A percentile compares a stretch with the other conserved stretches of the same genome.
Conservation (phyloP, 2,888 invertebrate species). For the Perizoma flavofasciatum region DNA sequence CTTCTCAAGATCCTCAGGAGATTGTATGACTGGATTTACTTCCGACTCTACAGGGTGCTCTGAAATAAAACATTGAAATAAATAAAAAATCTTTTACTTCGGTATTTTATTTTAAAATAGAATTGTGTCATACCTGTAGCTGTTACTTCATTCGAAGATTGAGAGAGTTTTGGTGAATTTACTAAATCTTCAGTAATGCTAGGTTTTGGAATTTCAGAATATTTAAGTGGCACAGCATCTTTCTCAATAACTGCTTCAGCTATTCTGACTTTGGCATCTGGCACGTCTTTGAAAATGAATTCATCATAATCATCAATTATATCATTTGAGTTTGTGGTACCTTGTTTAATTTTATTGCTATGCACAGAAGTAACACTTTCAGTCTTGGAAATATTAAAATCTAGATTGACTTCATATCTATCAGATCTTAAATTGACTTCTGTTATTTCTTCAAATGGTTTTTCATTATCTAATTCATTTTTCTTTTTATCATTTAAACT, state of each 20-base stretch:
- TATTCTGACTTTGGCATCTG: conserved; percentile 18
- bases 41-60: conserved; percentile 34
- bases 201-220: neutral
- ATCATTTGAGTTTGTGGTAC: conserved; percentile 11
- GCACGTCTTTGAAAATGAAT: conserved; percentile 23
- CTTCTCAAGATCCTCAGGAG: conserved; percentile 77
- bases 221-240: neutral
- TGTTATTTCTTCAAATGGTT: conserved; percentile 20
- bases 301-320: conserved; percentile 21
- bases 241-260: conserved; percentile 18
- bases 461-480: conserved; percentile 17
- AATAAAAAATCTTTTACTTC: conserved; percentile 29
- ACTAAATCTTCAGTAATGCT: neutral
- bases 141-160: conserved; percentile 2
- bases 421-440: conserved; percentile 21
- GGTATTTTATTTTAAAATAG: conserved; percentile 7
- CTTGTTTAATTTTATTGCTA: conserved; percentile 13
- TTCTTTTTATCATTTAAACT: conserved; percentile 26
- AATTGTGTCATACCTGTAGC: conserved; percentile 15
- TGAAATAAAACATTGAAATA: conserved; percentile 30
- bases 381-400: conserved; percentile 30
- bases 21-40: conserved; percentile 63
- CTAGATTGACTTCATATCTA: conserved; percentile 31
- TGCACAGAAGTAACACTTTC: conserved; percentile 17
- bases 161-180: conserved; percentile 1